Conservation (phyloP, 1,140 invertebrate species). For the Cydia pomonella region DNA sequence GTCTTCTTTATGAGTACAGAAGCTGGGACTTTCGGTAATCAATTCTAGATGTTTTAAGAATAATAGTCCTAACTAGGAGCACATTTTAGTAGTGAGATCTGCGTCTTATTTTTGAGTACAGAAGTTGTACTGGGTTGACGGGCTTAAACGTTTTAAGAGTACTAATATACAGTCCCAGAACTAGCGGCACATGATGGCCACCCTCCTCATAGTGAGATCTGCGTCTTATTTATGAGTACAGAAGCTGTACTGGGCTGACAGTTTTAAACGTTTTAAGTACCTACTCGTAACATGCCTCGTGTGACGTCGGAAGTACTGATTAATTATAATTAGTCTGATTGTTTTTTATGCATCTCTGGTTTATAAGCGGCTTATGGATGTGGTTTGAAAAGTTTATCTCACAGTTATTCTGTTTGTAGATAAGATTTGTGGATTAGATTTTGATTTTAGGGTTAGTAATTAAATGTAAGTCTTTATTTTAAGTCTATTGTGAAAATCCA, state of each 20-base stretch:
- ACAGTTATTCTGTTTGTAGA: not conserved
- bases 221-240: conserved; percentile 2
- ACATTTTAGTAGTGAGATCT: no score
- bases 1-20: no score
- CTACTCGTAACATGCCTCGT: not conserved
- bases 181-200: not conserved
- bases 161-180: not conserved
- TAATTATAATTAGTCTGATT: not conserved
- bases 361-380: not conserved
- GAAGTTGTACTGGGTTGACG: no score
- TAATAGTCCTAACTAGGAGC: no score
- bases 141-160: not conserved
- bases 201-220: conserved; percentile 8
- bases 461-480: no score
- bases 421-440: no score
- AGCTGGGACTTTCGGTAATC: no score
- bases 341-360: not conserved
- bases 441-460: no score
- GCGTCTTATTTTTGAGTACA: no score
- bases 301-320: conserved; percentile 14
- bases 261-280: conserved; percentile 12
- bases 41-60: no score
- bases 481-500: no score
- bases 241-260: not conserved
- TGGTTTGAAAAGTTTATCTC: not conserved